phyloP scores from a whole-genome alignment of 53 echinoderm and acorn worm genomes.

The Echinometra lucunter region DNA sequence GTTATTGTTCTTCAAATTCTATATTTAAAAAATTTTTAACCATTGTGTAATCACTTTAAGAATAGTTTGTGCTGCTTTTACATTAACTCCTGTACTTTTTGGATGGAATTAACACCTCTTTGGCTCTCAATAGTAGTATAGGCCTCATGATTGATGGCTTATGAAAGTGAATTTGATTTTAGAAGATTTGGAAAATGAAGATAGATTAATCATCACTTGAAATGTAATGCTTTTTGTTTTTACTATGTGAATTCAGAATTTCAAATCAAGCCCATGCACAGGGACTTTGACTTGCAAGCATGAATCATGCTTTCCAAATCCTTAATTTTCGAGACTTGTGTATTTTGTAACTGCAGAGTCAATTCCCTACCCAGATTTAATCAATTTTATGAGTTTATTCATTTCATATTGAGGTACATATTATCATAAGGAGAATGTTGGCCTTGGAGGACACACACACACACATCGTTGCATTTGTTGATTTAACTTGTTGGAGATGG shows the following conservation, averaged over 20 bases:
- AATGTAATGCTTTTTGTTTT: not conserved
- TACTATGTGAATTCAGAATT: not conserved
- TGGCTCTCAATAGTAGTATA: not conserved
- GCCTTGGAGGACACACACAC: not conserved
- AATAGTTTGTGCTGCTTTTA: too few species aligned
- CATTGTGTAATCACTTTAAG: too few species aligned
- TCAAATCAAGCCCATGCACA: not conserved
- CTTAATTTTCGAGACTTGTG: not conserved
- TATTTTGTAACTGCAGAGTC: not conserved
- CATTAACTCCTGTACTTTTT: too few species aligned
- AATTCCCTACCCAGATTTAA: constrained; percentile 25
- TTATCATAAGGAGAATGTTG: constrained; percentile 24
- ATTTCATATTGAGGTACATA: not conserved
- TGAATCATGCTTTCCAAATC: constrained; percentile 21
- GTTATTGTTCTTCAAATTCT: too few species aligned
- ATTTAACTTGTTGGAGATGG: constrained; percentile 5
- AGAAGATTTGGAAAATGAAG: not conserved
- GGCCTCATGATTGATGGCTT: not conserved
- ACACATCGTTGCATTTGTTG: constrained; percentile 15
- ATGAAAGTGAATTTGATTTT: not conserved
- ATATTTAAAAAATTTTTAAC: too few species aligned
- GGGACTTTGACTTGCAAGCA: constrained; percentile 16
- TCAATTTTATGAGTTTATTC: constrained; percentile 47
- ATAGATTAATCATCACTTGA: not conserved
- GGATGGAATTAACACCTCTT: too few species aligned